These are phyloP conservation scores for Sarcophaga peregrina DNA, from an alignment of 1,140 invertebrate species.

Conservation along the genomic window DNA sequence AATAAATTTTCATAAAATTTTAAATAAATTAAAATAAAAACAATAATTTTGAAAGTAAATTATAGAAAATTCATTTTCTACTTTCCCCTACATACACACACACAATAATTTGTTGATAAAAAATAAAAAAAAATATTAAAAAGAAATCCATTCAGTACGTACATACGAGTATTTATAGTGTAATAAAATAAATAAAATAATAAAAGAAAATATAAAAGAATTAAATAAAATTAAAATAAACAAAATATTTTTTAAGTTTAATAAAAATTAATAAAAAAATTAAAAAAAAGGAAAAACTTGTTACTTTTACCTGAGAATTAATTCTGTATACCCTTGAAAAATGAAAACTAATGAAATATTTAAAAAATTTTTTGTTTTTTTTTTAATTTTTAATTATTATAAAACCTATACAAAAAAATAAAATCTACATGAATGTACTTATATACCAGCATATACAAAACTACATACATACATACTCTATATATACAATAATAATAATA, in stretches of 20 bases:
- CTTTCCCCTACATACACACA: neutral
- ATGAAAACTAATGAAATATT: neutral
- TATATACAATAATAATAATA: too few relatives aligned
- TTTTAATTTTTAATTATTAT: neutral
- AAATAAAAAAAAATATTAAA: too few relatives aligned
- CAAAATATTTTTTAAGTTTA: neutral
- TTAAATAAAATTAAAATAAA: neutral
- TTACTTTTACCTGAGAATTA: constrained; percentile 21
- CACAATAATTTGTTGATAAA: neutral
- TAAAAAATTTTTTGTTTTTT: neutral
- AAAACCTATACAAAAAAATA: too few relatives aligned
- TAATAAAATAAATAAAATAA: neutral
- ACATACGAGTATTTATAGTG: constrained; percentile 30
- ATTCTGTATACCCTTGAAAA: neutral
- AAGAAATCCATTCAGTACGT: constrained; percentile 18
- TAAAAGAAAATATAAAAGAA: too few relatives aligned
- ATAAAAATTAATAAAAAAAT: neutral
- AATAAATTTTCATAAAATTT: neutral
- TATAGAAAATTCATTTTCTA: too few relatives aligned
- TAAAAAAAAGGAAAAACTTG: neutral
- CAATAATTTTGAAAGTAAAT: neutral
- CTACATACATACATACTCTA: too few relatives aligned
- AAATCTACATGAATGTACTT: too few relatives aligned
- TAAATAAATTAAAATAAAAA: neutral
- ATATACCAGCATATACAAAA: too few relatives aligned